Conservation (phyloP, 1,140 invertebrate genomes). For the Cydia splendana region DNA sequence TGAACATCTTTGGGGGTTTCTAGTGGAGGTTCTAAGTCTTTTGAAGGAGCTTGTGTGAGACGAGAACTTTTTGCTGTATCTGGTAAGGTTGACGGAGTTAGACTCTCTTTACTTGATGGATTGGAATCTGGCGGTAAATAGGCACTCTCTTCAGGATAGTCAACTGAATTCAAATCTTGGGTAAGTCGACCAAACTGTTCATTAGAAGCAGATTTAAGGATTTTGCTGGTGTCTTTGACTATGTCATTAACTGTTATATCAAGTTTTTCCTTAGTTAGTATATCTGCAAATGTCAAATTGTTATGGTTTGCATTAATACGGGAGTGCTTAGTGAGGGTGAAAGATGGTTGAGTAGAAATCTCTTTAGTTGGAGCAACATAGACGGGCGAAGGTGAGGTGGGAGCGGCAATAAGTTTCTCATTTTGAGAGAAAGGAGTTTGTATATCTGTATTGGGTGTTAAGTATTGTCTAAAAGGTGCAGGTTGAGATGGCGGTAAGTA, state of each 20-base stretch:
- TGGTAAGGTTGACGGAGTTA: slow-evolving; percentile 47
- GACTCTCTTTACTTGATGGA: slow-evolving; percentile 56
- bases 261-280: slow-evolving; percentile 66
- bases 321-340: slow-evolving; percentile 48
- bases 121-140: slow-evolving; percentile 46
- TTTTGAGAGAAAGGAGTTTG: slow-evolving; percentile 45
- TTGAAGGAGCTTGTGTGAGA: slow-evolving; percentile 51
- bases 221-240: slow-evolving; percentile 61
- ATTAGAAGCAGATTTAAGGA: slow-evolving; percentile 50
- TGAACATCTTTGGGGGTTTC: slow-evolving; percentile 45
- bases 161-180: slow-evolving; percentile 44
- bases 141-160: slow-evolving; percentile 46
- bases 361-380: slow-evolving; percentile 36
- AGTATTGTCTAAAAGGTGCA: slow-evolving; percentile 52
- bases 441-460: slow-evolving; percentile 47
- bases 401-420: slow-evolving; percentile 44
- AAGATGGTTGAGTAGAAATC: slow-evolving; percentile 40
- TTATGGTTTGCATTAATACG: slow-evolving; percentile 52
- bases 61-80: slow-evolving; percentile 50
- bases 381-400: slow-evolving; percentile 41
- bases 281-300: slow-evolving; percentile 65
- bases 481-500: slow-evolving; percentile 55
- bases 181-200: slow-evolving; percentile 48
- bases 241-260: slow-evolving; percentile 66
- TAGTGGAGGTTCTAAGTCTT: slow-evolving; percentile 59